phyloP scores from a whole-genome alignment of 2,888 invertebrate genomes.

The Spodoptera exigua region DNA sequence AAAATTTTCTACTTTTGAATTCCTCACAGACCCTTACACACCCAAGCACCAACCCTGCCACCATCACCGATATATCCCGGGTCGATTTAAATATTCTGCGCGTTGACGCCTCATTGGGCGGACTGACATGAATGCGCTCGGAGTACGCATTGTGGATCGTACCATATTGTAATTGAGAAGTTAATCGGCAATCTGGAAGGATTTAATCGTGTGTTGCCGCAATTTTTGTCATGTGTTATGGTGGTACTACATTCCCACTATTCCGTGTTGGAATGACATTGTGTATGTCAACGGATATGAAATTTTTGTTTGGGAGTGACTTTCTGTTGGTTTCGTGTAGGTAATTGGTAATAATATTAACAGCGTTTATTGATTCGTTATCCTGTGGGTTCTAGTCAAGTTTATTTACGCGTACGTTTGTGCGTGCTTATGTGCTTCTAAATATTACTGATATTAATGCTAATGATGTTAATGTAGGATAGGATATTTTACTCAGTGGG shows the following conservation, averaged over 20 bases:
- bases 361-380: too few species aligned
- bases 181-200: conserved; percentile 54
- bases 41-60: conserved; percentile 24
- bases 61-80: conserved; percentile 33
- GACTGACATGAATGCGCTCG: conserved; percentile 45
- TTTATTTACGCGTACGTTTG: too few species aligned
- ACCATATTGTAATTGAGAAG: conserved; percentile 55
- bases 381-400: too few species aligned
- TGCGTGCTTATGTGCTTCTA: too few species aligned
- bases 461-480: too few species aligned
- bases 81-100: conserved; percentile 56
- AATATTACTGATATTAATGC: too few species aligned
- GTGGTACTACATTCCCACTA: conserved; percentile 20
- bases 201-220: conserved; percentile 47
- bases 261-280: not conserved
- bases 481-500: too few species aligned
- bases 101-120: conserved; percentile 55
- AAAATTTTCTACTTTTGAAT: too few species aligned
- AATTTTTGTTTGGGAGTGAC: too few species aligned
- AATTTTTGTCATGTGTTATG: conserved; percentile 41
- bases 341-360: not conserved
- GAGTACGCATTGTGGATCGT: conserved; percentile 43
- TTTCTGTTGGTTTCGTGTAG: not conserved
- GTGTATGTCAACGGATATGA: not conserved
- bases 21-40: too few species aligned